These are phyloP conservation scores for Pecten maximus DNA, from an alignment of 2,888 invertebrate species.

Conservation along the genomic window DNA sequence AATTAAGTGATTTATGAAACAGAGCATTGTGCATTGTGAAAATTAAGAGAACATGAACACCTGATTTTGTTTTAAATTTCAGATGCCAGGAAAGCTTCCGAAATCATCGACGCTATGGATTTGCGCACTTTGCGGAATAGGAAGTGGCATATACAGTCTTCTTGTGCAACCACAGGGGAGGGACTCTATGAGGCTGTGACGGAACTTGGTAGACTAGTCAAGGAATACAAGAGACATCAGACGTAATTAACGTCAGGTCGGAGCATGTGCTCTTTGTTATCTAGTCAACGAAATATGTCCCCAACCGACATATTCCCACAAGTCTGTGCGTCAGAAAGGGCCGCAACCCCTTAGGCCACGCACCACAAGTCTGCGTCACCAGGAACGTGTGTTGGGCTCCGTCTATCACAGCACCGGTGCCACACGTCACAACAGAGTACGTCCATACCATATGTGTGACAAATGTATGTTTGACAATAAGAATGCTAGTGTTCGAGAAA, in stretches of 20 bases:
- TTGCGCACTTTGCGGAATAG: slow-evolving; percentile 57
- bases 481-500: no score
- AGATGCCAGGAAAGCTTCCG: slow-evolving; percentile 63
- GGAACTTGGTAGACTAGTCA: slow-evolving; percentile 71
- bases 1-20: no score
- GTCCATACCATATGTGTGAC: no score
- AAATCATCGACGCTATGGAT: slow-evolving; percentile 61
- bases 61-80: slow-evolving; percentile 33
- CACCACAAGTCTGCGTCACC: not conserved
- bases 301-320: not conserved
- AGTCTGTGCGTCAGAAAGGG: not conserved
- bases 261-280: not conserved
- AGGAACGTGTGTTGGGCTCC: not conserved
- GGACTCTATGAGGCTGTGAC: slow-evolving; percentile 79
- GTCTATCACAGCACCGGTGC: no score
- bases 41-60: not conserved
- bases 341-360: not conserved
- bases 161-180: slow-evolving; percentile 77
- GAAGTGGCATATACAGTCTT: slow-evolving; percentile 77
- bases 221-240: slow-evolving; percentile 41
- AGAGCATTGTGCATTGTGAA: not conserved
- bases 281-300: not conserved
- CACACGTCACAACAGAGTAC: no score
- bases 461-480: no score
- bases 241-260: not conserved